Base-by-base conservation (phyloP, 2,797 vertebrate genomes). In the Phoebastria nigripes region DNA sequence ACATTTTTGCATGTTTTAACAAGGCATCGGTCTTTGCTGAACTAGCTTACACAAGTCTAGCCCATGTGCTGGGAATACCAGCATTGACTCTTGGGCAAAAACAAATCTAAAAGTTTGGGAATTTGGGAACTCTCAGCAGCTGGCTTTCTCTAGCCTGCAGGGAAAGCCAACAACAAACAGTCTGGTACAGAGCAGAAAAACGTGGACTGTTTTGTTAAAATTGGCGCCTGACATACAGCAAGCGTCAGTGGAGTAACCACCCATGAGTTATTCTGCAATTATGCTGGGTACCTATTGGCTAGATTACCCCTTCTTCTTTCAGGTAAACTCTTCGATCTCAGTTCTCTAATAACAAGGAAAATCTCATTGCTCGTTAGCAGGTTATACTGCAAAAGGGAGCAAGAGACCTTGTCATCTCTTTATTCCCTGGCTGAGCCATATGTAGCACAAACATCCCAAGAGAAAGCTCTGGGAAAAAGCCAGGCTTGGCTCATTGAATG, bases 281-380 rank as follows among this genome's bases (percentile, higher is more conserved):
- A 80, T 6, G 25, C 1, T 1, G 59, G 22, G 47, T 66, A 69
- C 0, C 0, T 55, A 21, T 65, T 0, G 0, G 25, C 35, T 77
- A 22, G 25, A 42, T 80, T 55, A 67, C 3, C 20, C 11, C 11
- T 71, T 79, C 66, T 91, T 69, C 35, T 82, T 92, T 66, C 1
- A 5, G 4, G 0, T 35, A 51, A 83, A 42, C 37, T 79, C 72
- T 91, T 89, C 9, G 0, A 24, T 59, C 44, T 87, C 67, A 63
- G 28, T n/a, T 63, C 14, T 74, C 61, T 42, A 83, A 49, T 11
- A 83, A 42, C 25, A 78, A 79, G 22, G 26, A 86, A 54, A 59
- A 88, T 65, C 6, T 86, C 28, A 26, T 69, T 79, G 21, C 20
- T 72, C 4, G 0, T 70, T 70, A 89, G 26, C 17, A 87, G 29